phyloP scores from a whole-genome alignment of 2,797 vertebrate genomes.

The Ispidina picta region DNA sequence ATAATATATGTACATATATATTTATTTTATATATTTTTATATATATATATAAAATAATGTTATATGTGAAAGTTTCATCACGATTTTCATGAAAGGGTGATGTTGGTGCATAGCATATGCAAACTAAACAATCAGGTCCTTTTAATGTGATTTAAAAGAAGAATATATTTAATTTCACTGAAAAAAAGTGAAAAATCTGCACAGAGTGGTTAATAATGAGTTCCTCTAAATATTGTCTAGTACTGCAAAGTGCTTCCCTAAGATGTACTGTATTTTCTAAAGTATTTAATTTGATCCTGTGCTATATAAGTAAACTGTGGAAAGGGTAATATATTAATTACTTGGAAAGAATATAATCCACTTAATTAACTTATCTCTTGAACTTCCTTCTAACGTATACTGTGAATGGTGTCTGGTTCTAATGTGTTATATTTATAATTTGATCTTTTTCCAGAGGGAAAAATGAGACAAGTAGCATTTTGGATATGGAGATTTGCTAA shows the following conservation, averaged over 20 bases:
- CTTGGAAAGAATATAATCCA: neutral
- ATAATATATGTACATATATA: too few relatives aligned
- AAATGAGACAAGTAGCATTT: slow-evolving; percentile 14
- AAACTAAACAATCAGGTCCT: neutral
- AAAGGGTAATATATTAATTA: neutral
- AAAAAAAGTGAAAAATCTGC: neutral
- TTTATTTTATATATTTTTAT: too few relatives aligned
- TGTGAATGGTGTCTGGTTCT: neutral
- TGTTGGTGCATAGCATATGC: neutral
- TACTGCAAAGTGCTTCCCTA: neutral
- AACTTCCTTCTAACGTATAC: neutral
- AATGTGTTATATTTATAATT: slow-evolving; percentile 21
- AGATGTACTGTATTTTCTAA: neutral
- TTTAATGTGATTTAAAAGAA: neutral
- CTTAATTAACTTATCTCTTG: neutral
- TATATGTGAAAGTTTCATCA: neutral
- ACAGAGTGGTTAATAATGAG: neutral
- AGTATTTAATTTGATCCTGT: neutral
- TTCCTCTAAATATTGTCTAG: neutral
- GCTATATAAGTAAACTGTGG: neutral
- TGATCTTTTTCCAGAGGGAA: slow-evolving; percentile 15
- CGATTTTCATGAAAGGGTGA: neutral
- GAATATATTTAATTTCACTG: neutral
- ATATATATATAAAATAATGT: too few relatives aligned
- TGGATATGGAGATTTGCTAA: slow-evolving; percentile 7